Base-by-base conservation (phyloP, 2,113 vertebrate species). In the Malurus cyaneus region DNA sequence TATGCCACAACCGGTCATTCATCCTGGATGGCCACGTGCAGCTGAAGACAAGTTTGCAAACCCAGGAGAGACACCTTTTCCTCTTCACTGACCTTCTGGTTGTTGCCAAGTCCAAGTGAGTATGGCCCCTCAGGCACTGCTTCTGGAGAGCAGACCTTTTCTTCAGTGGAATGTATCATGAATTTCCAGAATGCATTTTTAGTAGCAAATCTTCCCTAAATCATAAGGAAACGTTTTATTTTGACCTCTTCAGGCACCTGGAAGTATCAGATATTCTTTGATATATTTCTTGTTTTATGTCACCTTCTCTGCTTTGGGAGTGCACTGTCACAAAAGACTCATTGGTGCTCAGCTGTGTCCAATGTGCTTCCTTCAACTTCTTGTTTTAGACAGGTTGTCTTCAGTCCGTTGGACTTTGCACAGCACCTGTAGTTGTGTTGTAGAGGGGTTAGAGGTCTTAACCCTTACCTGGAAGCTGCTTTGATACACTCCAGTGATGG, bases 31-130 rank as follows among this genome's bases (percentile, higher is more conserved):
- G 98, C 56, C 98, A 98, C 0, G 98, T 98, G 42, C 99, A 99
- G 92, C 98, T 99, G 79, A 99, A 98, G 97, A 99, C 98, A 0
- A 99, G 99, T 50, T 97, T 99, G 67, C 99, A 99, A 96, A 99
- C 98, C 61, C 99, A 99, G 96, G 99, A 99, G 71, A 97, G 99
- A 46, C 98, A 99, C 92, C 98, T 99, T 88, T 99, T 99, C 95
- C 98, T 99, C 67, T 99, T 99, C 97, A 98, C 93, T 11, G 99
- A 99, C 95, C 96, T 99, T 11, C 98, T 99, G 79, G 97, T 99
- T 77, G 97, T 99, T 91, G 98, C 99, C 96, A 99, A 99, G 96
- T 98, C 99, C 96, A 99, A 99, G 99, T 99, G 95, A 98, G 99
- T 97, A 82, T 47, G 47, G 26, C 57, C 50, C 7, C 11, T 69